Percentiles rank a stretch among this genome's conserved stretches.
Conservation (phyloP, 1,140 invertebrate genomes). For the Ceratina calcarata region DNA sequence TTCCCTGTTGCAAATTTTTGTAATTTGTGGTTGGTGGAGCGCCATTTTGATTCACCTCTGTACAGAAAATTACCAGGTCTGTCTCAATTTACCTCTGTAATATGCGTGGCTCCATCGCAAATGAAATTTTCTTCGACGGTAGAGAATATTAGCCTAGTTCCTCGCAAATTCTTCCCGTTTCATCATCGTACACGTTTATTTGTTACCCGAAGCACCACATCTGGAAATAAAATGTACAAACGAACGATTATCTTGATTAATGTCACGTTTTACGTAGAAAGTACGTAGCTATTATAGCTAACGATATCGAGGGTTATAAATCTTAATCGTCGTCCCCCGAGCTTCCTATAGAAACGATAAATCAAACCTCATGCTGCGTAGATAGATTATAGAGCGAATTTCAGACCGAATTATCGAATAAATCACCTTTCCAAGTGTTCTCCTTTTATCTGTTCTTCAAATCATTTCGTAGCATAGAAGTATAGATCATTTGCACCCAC, state of each 20-base stretch:
- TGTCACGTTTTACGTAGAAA: not conserved
- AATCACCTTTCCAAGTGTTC: not conserved
- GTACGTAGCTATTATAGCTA: not conserved
- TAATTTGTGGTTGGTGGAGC: constrained; percentile 29
- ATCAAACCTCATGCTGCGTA: not conserved
- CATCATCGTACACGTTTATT: too few relatives aligned
- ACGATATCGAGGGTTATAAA: not conserved
- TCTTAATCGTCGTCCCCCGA: not conserved
- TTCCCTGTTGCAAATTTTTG: constrained; percentile 3
- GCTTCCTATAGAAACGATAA: constrained; percentile 7
- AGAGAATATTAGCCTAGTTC: not conserved
- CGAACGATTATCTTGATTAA: too few relatives aligned
- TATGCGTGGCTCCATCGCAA: constrained; percentile 16
- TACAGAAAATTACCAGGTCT: constrained; percentile 48
- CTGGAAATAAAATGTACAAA: too few relatives aligned
- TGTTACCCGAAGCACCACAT: too few relatives aligned
- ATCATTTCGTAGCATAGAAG: not conserved
- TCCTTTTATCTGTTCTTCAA: not conserved
- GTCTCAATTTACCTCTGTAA: constrained; percentile 39
- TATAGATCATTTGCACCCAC: not conserved
- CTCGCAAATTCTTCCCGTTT: too few relatives aligned
- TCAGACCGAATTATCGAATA: not conserved
- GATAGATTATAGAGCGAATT: not conserved
- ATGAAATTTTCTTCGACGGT: constrained; percentile 27
- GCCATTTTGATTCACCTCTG: constrained; percentile 49